Evolutionary conservation across 2,888 invertebrate genomes (phyloP).

Genomic region (Opisthograptis luteolata): DNA sequence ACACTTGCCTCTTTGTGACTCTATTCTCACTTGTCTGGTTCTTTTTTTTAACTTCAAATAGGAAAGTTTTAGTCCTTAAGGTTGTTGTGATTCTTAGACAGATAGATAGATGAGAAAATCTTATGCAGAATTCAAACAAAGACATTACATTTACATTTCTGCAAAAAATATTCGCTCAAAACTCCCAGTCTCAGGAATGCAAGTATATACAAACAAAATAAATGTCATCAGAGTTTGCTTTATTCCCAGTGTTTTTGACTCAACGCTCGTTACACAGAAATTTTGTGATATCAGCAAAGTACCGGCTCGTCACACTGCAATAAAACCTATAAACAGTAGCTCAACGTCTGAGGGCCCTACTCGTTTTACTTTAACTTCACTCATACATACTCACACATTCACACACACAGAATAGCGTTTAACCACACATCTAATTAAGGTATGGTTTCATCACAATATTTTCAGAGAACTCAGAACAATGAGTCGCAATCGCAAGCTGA

Average conservation of each 20-base stretch:
- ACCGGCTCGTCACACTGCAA: constrained; percentile 1
- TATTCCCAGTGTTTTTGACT: constrained; percentile 17
- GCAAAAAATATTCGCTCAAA: neutral
- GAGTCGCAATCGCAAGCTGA: too few relatives aligned
- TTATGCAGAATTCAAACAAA: too few relatives aligned
- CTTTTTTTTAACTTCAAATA: too few relatives aligned
- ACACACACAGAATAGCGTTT: too few relatives aligned
- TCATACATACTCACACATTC: neutral
- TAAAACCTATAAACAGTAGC: constrained; percentile 8
- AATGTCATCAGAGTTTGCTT: constrained; percentile 5
- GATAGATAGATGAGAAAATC: too few relatives aligned
- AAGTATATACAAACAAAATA: constrained; percentile 8
- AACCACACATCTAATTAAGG: too few relatives aligned
- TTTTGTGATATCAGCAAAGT: constrained; percentile 17
- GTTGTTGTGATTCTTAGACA: too few relatives aligned
- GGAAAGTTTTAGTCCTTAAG: too few relatives aligned
- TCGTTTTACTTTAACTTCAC: neutral
- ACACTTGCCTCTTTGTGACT: too few relatives aligned
- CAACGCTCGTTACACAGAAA: constrained; percentile 4
- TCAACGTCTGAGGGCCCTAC: neutral
- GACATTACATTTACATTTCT: neutral
- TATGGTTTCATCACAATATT: too few relatives aligned
- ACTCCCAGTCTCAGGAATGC: constrained; percentile 3
- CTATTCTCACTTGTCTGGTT: too few relatives aligned
- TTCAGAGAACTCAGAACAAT: too few relatives aligned